Percentiles rank a stretch among this genome's conserved stretches.
Conservation (phyloP, 2,113 vertebrate genomes). For the Thermophis baileyi region DNA sequence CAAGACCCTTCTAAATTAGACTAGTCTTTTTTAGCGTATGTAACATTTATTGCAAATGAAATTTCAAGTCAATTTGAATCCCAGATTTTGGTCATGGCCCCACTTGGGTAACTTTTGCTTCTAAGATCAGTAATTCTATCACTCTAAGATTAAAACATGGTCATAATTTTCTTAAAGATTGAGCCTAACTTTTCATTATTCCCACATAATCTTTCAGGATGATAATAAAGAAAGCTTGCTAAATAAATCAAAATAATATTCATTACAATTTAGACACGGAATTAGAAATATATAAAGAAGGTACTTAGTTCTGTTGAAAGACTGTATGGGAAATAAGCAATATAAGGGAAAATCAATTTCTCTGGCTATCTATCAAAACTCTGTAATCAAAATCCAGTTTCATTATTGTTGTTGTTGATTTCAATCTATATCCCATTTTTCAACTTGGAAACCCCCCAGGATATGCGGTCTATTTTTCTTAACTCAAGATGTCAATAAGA, state of each 20-base stretch:
- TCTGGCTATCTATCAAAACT: neutral
- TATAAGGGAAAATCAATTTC: neutral
- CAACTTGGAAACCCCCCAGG: neutral
- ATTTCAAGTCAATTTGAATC: constrained; percentile 8
- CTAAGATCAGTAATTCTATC: neutral
- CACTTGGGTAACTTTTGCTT: neutral
- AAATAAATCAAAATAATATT: neutral
- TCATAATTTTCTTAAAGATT: neutral
- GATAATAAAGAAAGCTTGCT: neutral
- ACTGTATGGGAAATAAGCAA: neutral
- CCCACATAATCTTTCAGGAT: neutral
- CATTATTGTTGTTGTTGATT: neutral
- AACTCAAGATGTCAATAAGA: neutral
- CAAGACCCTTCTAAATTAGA: constrained; percentile 13
- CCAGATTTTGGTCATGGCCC: neutral
- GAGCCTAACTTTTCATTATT: constrained; percentile 22
- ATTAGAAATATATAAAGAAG: neutral
- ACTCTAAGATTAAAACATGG: neutral
- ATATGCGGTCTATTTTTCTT: neutral
- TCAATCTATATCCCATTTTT: neutral
- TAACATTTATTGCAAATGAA: constrained; percentile 56
- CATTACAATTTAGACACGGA: neutral
- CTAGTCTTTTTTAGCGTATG: constrained; percentile 33
- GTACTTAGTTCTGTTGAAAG: neutral
- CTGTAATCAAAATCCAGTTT: neutral